Evolutionary conservation across 2,113 vertebrate species (phyloP), one percentile per base, ranked within the genome.

Genomic region (Aramus guarauna): DNA sequence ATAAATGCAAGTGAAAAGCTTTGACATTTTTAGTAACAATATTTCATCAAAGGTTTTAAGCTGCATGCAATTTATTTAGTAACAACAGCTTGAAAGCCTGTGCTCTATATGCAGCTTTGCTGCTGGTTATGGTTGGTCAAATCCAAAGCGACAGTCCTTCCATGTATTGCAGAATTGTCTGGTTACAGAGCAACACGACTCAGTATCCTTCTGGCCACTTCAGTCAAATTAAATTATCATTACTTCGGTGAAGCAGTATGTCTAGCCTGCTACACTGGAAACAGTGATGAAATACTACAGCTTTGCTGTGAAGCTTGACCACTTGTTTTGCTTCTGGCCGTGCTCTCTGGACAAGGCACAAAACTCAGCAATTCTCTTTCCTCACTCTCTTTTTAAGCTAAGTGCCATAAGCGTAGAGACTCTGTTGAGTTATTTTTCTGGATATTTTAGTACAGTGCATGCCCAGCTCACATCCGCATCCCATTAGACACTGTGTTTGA

Each of bases 401-500:
- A 83, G 26, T 73, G 53, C 26, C 32, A 27, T 12, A 9, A 85
- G 13, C 48, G 64, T 16, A 32, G 34, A 79, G 34, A 83, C 14
- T 50, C 18, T 20, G 32, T 15, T 81, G 3, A 36, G 27, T 52
- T 74, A 21, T 64, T 90, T 43, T 87, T 67, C 43, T 68, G 36
- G 17, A 2, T 59, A 19, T 64, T 59, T 81, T 17, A 73, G 53
- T 24, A 37, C 0, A 73, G 48, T 3, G 22, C 45, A 21, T 21
- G 32, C 37, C n/a, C 56, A 84, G 43, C 34, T 82, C 5, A 1
- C 43, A 75, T 18, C 19, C 30, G 39, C 52, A 47, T n/a, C 52
- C 55, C 1, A 0, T 48, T 17, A 71, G 45, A 58, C 7, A 67
- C 23, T 1, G 1, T 2, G 2, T 63, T 39, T 60, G 71, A 90